Evolutionary conservation across 2,113 vertebrate species (phyloP).

Genomic region (Clupea harengus): DNA sequence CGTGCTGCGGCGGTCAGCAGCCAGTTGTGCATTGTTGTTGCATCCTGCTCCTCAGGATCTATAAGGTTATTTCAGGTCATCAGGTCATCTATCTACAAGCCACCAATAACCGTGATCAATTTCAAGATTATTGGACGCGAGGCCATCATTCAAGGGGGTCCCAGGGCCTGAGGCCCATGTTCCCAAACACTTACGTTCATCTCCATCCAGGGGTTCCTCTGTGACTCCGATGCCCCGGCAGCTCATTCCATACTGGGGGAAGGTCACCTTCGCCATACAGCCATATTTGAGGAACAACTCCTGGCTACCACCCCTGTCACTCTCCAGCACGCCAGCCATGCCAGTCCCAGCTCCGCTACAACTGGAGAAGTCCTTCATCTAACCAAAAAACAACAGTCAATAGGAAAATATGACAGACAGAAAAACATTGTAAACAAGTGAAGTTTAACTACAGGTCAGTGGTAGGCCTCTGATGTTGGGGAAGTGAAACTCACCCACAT

Average conservation of each 20-base stretch:
- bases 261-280: constrained; percentile 67
- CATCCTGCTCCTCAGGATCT: too few species aligned
- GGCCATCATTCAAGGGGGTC: too few species aligned
- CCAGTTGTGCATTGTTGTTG: too few species aligned
- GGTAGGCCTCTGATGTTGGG: too few species aligned
- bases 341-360: constrained; percentile 41
- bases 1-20: too few species aligned
- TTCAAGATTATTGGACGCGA: too few species aligned
- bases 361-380: constrained; percentile 73
- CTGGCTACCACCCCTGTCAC: not conserved
- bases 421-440: not conserved
- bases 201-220: constrained; percentile 42
- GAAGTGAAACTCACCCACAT: not conserved
- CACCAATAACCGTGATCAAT: too few species aligned
- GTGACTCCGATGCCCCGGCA: constrained; percentile 64
- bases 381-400: not conserved
- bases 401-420: not conserved
- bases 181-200: constrained; percentile 25
- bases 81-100: too few species aligned
- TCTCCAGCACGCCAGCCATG: constrained; percentile 20
- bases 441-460: not conserved
- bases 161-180: not conserved
- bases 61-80: too few species aligned
- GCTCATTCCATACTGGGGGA: constrained; percentile 51
- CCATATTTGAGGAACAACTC: constrained; percentile 60